Evolutionary conservation across 2,113 vertebrate species (phyloP).

Genomic region (Cyanoderma ruficeps): DNA sequence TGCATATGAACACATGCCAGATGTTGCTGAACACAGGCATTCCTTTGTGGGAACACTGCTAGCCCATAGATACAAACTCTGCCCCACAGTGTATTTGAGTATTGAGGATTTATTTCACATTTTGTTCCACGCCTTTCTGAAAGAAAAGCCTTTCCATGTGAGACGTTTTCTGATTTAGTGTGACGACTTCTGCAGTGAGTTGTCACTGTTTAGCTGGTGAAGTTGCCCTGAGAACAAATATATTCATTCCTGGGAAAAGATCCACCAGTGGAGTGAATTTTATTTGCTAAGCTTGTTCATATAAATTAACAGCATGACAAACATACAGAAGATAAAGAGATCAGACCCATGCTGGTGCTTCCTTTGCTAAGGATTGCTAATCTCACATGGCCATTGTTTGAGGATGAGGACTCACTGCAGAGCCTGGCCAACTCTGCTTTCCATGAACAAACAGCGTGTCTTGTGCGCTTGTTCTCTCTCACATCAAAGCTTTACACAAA

Average conservation of each 20-base stretch:
- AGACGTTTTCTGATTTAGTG: background rate
- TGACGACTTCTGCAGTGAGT: conserved; percentile 19
- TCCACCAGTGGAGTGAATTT: conserved; percentile 8
- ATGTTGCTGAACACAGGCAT: conserved; percentile 9
- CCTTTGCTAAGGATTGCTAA: conserved; percentile 13
- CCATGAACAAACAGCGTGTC: background rate
- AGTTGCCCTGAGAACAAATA: background rate
- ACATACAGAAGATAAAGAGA: conserved; percentile 28
- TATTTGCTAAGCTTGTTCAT: conserved; percentile 45
- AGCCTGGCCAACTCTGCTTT: background rate
- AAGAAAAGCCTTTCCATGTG: background rate
- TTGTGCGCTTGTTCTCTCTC: background rate
- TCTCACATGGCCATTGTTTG: conserved; percentile 18
- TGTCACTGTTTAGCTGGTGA: background rate
- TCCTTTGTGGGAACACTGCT: background rate
- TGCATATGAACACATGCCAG: background rate
- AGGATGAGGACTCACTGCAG: background rate
- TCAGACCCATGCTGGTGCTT: conserved; percentile 26
- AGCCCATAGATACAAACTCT: conserved; percentile 5
- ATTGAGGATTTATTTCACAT: conserved; percentile 15
- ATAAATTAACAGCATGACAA: conserved; percentile 53
- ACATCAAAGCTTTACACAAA: background rate
- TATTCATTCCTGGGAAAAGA: conserved; percentile 28
- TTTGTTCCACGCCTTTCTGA: background rate
- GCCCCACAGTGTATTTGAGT: background rate